phyloP scores from a whole-genome alignment of 2,113 vertebrate genomes.

The Chaetops frenatus region DNA sequence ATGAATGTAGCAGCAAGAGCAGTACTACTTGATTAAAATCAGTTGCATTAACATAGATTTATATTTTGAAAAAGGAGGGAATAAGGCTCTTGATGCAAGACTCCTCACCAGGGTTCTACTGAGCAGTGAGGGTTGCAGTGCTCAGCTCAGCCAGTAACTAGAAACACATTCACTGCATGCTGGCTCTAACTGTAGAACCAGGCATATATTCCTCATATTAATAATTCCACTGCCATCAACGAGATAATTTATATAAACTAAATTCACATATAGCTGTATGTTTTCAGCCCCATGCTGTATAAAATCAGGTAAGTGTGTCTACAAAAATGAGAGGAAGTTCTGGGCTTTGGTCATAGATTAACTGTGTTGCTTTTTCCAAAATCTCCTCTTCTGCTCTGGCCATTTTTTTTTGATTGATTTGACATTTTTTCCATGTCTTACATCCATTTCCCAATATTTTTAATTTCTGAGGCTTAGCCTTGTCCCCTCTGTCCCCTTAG shows the following conservation, averaged over 20 bases:
- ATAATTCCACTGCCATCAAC: background rate
- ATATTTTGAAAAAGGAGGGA: background rate
- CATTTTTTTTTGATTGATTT: background rate
- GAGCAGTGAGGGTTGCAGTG: background rate
- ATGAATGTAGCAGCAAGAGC: background rate
- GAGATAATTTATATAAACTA: background rate
- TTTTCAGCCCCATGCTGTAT: background rate
- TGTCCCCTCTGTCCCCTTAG: fast-evolving
- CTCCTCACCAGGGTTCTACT: background rate
- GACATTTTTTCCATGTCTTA: background rate
- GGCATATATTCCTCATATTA: background rate
- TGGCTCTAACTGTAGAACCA: background rate
- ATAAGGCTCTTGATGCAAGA: background rate
- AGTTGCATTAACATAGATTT: background rate
- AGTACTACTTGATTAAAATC: background rate
- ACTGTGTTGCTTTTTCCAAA: background rate
- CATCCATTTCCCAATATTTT: background rate
- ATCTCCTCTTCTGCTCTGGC: background rate
- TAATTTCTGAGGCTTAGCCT: background rate
- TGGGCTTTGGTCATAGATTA: background rate
- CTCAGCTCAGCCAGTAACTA: background rate
- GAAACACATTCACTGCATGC: background rate
- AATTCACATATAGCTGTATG: background rate
- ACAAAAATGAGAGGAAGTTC: background rate
- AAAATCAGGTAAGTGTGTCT: background rate